These are phyloP conservation scores for Catajapyx aquilonaris DNA, from an alignment of 1,140 invertebrate genomes.

Conservation along the genomic window DNA sequence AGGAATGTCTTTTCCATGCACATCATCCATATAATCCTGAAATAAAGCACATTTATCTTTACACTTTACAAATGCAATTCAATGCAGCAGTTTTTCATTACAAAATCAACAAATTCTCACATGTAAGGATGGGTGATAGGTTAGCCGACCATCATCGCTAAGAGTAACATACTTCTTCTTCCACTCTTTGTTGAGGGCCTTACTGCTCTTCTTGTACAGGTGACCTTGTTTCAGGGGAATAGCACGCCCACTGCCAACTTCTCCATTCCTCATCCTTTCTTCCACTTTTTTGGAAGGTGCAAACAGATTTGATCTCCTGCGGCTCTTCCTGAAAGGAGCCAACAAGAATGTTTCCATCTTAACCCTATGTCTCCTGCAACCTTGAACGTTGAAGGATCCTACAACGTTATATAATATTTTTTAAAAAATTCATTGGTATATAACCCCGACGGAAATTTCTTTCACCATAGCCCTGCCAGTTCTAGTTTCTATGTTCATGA, in stretches of 20 bases:
- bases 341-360: too few species aligned
- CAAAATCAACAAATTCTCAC: constrained; percentile 14
- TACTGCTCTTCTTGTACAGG: constrained; percentile 88
- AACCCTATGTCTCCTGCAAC: too few species aligned
- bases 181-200: constrained; percentile 91
- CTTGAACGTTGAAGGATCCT: too few species aligned
- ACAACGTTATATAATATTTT: too few species aligned
- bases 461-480: too few species aligned
- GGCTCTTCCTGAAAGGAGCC: constrained; percentile 43
- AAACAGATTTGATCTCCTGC: constrained; percentile 84
- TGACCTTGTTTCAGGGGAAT: constrained; percentile 95
- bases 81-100: not conserved
- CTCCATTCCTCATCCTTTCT: constrained; percentile 44
- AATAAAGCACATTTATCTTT: too few species aligned
- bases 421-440: too few species aligned
- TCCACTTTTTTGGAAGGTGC: constrained; percentile 77
- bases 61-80: not conserved
- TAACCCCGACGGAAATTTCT: too few species aligned
- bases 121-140: constrained; percentile 88
- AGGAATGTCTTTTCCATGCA: constrained; percentile 90
- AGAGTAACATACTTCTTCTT: constrained; percentile 99
- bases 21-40: constrained; percentile 94
- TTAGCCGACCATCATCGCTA: constrained; percentile 77
- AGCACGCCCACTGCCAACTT: constrained; percentile 72
- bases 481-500: too few species aligned